A percentile compares a stretch with the other conserved stretches of the same genome.
These are phyloP conservation scores for Cebidichthys violaceus DNA, from an alignment of 2,113 vertebrate genomes.

Conservation along the genomic window DNA sequence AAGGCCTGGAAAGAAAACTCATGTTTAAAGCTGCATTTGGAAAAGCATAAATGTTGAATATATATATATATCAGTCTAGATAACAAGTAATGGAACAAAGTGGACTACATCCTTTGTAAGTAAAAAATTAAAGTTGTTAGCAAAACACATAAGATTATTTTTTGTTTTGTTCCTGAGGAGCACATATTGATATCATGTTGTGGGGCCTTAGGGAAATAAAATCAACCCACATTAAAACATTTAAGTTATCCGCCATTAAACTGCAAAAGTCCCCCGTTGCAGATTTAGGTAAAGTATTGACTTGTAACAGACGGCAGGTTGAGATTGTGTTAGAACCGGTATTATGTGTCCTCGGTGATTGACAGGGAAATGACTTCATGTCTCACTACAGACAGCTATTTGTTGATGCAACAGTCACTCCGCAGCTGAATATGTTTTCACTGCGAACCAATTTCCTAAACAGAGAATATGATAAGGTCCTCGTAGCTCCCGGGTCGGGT, in stretches of 20 bases:
- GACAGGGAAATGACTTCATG: conserved; percentile 60
- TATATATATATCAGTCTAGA: background rate
- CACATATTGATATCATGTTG: background rate
- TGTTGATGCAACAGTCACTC: conserved; percentile 54
- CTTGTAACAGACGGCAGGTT: conserved; percentile 46
- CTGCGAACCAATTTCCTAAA: conserved; percentile 62
- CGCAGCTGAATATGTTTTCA: conserved; percentile 49
- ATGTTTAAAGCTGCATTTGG: background rate
- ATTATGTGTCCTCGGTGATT: conserved; percentile 55
- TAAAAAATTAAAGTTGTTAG: background rate
- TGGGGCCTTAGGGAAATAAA: background rate
- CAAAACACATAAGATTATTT: background rate
- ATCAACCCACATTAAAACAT: background rate
- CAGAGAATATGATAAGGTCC: conserved; percentile 33
- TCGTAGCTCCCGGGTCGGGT: conserved; percentile 18
- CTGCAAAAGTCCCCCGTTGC: background rate
- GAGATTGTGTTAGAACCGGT: conserved; percentile 36
- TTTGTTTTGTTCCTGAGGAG: background rate
- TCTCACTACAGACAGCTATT: conserved; percentile 59
- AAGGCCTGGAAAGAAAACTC: background rate
- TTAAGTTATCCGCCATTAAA: background rate
- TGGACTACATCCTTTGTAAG: background rate
- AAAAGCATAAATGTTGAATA: background rate
- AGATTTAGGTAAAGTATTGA: conserved; percentile 22
- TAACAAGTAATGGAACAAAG: background rate